phyloP scores from a whole-genome alignment of 2,113 vertebrate genomes.

The Dipodomys merriami region DNA sequence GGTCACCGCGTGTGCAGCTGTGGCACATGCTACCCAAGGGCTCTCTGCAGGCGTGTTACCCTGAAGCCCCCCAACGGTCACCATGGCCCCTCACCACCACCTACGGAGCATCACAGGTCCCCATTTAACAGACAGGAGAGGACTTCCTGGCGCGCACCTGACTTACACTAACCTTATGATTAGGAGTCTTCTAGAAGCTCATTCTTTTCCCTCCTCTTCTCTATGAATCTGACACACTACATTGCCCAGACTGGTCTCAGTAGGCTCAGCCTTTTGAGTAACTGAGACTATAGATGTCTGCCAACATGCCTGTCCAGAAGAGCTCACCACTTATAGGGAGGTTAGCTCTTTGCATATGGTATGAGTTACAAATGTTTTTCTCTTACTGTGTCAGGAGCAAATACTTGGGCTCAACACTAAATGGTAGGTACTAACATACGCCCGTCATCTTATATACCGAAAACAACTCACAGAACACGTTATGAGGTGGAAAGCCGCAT shows the following conservation, averaged over 20 bases:
- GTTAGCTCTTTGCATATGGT: neutral
- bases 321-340: neutral
- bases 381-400: neutral
- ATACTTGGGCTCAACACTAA: neutral
- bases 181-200: neutral
- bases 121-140: slow-evolving; percentile 4
- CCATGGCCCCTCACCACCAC: neutral
- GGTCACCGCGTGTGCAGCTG: neutral
- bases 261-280: neutral
- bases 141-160: neutral
- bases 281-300: neutral
- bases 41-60: neutral
- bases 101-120: neutral
- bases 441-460: neutral
- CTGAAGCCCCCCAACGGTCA: neutral
- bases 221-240: too few relatives aligned
- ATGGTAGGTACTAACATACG: neutral
- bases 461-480: neutral
- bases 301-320: neutral
- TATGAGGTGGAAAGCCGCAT: neutral
- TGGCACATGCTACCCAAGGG: neutral
- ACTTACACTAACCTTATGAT: slow-evolving; percentile 6
- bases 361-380: neutral
- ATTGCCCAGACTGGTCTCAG: neutral
- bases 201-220: neutral